phyloP scores from a whole-genome alignment of 92 coral and sea anemone species.

The Actinernus sp. region DNA sequence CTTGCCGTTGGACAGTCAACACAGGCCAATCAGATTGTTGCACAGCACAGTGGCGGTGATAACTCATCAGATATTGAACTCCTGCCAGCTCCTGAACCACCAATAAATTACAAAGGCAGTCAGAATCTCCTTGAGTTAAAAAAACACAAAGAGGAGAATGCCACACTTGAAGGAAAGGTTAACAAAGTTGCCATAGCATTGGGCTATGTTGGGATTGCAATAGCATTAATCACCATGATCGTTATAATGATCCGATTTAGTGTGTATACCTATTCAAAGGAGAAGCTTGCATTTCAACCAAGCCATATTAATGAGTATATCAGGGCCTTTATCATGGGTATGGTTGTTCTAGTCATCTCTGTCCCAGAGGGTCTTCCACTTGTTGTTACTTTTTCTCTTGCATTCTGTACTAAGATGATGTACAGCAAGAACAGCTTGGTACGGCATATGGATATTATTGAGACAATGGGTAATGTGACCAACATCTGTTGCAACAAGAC shows the following conservation, averaged over 20 bases:
- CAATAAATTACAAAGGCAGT: neutral
- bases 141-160: conserved; percentile 58
- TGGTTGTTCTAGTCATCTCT: conserved; percentile 90
- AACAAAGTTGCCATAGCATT: conserved; percentile 81
- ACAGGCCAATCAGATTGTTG: conserved; percentile 10
- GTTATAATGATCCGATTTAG: conserved; percentile 87
- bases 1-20: conserved; percentile 87
- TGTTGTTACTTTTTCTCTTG: conserved; percentile 85
- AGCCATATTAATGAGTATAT: conserved; percentile 87
- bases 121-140: conserved; percentile 34
- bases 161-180: conserved; percentile 81
- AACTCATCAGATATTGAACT: conserved; percentile 13
- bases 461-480: conserved; percentile 97
- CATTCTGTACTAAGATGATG: conserved; percentile 93
- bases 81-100: neutral
- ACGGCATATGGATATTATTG: conserved; percentile 88
- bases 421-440: conserved; percentile 88
- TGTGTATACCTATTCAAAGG: conserved; percentile 67
- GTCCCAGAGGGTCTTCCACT: conserved; percentile 97
- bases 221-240: conserved; percentile 78
- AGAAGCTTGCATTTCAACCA: conserved; percentile 52
- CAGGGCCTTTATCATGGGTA: conserved; percentile 91
- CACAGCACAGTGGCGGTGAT: conserved; percentile 4
- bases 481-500: conserved; percentile 97
- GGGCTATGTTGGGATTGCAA: conserved; percentile 76